Evolutionary conservation across 2,888 invertebrate genomes (phyloP), one percentile per base, ranked within the genome.

Genomic region (Apamea crenata): DNA sequence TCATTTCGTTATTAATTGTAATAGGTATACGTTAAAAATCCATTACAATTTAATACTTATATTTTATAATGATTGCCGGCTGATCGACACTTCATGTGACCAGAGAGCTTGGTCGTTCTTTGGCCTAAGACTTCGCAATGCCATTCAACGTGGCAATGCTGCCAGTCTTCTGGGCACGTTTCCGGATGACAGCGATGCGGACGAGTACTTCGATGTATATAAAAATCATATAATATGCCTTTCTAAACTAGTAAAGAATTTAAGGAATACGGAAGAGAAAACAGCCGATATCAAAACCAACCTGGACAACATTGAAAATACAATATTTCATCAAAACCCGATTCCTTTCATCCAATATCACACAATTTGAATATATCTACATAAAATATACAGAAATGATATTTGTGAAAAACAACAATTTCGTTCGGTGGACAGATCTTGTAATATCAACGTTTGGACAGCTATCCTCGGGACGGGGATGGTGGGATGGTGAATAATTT

Each of bases 321-420:
- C 81, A 77, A 84, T 84, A 82, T 79, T 77, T 61, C 36, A 40
- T 65, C 70, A 67, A 78, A 78, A 61, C 44, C 71, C 69, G 59
- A 80, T 80, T 80, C 40, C 59, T 40, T 21, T 10, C 21, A 44
- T 69, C 76, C 88, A 80, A 88, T 88, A 87, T 68, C 81, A 56
- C 10, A 74, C 50, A 84, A 86, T 86, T 88, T 88, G 80, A 87
- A 87, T 88, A 84, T 14, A 74, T 87, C 83, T 85, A 77, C 88
- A 89, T 89, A 87, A 89, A 80, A 88, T 80, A 82, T 84, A 74
- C 87, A 80, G 84, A 74, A 89, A 81, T 63, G 73, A 77, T 81
- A 78, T 89, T 87, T 86, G 75, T 67, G 82, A 84, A 84, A 82
- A 86, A 88, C 87, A 89, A 89, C 84, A 80, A 89, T 86, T 84